phyloP scores from a whole-genome alignment of 2,888 invertebrate genomes.

The Lithophane semibrunnea region DNA sequence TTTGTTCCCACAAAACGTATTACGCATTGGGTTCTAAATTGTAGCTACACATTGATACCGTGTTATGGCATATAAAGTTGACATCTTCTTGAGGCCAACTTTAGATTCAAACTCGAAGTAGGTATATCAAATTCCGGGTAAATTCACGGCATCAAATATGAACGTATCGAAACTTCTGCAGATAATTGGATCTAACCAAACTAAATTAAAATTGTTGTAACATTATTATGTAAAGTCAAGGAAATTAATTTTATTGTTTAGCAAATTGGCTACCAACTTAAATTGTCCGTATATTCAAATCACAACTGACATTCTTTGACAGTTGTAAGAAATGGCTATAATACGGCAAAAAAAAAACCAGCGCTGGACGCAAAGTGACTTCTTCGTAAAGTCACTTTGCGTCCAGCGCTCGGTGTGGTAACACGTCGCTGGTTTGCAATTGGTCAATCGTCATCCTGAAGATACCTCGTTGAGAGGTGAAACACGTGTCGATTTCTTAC shows the following conservation, averaged over 20 bases:
- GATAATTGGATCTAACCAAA: neutral
- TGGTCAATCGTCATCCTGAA: no score
- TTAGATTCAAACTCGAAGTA: neutral
- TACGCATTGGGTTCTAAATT: neutral
- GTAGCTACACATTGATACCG: no score
- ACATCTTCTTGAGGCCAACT: neutral
- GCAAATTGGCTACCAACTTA: neutral
- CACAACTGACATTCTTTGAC: neutral
- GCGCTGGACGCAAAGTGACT: no score
- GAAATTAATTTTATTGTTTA: neutral
- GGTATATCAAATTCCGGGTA: neutral
- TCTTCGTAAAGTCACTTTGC: no score
- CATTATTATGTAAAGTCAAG: neutral
- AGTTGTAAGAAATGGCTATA: neutral
- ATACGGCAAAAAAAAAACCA: neutral
- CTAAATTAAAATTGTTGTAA: neutral
- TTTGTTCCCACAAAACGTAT: neutral
- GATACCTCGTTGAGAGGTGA: no score
- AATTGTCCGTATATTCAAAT: neutral
- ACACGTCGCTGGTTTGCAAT: no score
- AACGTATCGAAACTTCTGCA: neutral
- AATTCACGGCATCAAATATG: neutral
- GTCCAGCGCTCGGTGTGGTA: no score
- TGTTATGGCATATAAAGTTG: no score
- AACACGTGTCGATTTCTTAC: no score